A percentile compares a stretch with the other conserved stretches of the same genome.
These are phyloP conservation scores for Aplodontia rufa DNA, from an alignment of 2,113 vertebrate genomes.

Conservation along the genomic window DNA sequence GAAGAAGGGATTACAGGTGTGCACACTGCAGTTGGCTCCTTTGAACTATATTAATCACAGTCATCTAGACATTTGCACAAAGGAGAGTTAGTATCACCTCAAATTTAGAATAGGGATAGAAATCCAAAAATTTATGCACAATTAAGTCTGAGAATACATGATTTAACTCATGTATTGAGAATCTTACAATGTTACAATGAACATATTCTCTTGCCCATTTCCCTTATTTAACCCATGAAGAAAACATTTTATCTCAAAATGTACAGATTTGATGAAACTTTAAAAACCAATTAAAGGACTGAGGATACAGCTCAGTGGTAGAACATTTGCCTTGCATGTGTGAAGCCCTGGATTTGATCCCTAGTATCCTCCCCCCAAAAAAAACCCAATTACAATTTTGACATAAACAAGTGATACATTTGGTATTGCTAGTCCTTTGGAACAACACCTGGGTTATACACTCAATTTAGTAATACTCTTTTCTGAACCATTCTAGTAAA, in stretches of 20 bases:
- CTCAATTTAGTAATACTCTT: neutral
- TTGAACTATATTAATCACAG: neutral
- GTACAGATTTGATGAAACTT: neutral
- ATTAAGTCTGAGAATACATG: neutral
- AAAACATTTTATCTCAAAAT: conserved; percentile 37
- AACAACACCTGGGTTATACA: neutral
- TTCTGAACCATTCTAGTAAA: conserved; percentile 21
- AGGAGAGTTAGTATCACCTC: neutral
- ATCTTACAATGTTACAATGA: conserved; percentile 14
- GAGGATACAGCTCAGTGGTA: neutral
- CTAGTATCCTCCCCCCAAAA: too few relatives aligned
- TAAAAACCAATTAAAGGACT: neutral
- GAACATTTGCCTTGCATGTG: neutral
- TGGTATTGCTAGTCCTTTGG: neutral
- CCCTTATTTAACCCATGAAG: neutral
- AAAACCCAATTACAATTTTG: neutral
- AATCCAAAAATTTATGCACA: conserved; percentile 20
- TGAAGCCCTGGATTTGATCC: too few relatives aligned
- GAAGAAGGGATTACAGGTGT: neutral
- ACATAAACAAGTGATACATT: conserved; percentile 3
- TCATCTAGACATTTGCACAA: neutral
- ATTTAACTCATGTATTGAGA: neutral
- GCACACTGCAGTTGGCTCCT: neutral
- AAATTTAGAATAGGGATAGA: neutral
- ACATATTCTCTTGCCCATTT: neutral